These are phyloP conservation scores for Tipula confusa DNA, from an alignment of 2,888 invertebrate genomes.

Conservation along the genomic window DNA sequence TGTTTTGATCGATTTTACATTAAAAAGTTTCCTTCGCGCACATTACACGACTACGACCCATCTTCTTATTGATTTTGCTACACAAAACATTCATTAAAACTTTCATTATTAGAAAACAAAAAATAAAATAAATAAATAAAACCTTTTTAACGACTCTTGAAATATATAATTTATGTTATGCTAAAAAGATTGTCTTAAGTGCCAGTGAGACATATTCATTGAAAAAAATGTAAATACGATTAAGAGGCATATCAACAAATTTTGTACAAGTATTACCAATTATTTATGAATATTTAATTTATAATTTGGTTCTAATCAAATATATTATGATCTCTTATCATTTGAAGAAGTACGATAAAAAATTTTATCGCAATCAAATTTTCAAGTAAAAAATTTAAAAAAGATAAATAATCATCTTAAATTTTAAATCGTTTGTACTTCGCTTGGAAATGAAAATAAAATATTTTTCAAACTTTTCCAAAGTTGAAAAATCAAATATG, in stretches of 20 bases:
- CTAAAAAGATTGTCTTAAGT: not conserved
- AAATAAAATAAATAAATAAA: not conserved
- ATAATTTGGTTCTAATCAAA: conserved; percentile 20
- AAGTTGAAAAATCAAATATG: not conserved
- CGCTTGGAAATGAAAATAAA: not conserved
- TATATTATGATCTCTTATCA: not conserved
- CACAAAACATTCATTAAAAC: not conserved
- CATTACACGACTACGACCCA: too few relatives aligned
- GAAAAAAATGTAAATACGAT: not conserved
- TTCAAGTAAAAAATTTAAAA: not conserved
- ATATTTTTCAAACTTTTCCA: not conserved
- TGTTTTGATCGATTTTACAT: not conserved
- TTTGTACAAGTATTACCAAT: not conserved
- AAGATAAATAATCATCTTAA: not conserved
- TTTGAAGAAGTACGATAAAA: not conserved
- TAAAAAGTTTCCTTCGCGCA: not conserved
- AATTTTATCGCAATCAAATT: not conserved
- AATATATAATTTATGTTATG: not conserved
- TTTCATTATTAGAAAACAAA: not conserved
- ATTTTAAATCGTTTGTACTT: not conserved
- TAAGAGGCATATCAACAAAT: not conserved
- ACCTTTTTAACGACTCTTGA: not conserved
- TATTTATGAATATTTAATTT: not conserved
- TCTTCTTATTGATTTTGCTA: not conserved
- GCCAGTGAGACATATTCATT: not conserved